Evolutionary conservation across 1,140 invertebrate genomes (phyloP), one percentile per base, ranked within the genome.

Genomic region (Penaeus indicus): DNA sequence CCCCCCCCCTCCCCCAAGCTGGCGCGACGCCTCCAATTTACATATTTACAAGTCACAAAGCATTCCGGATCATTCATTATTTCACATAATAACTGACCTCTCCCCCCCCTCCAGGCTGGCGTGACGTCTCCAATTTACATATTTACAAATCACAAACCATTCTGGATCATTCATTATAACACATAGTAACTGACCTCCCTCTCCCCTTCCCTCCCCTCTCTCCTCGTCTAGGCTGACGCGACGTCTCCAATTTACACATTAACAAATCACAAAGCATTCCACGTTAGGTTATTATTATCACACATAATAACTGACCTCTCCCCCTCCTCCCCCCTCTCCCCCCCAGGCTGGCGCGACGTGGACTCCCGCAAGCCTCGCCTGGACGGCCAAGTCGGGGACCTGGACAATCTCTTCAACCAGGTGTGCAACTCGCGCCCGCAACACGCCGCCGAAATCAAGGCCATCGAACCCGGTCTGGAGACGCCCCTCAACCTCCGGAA

Each of bases 381-480:
- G 84, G 94, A 94, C 22, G 96, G 96, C 18, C 95, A 96, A 75
- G 93, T 96, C 32, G 94, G 95, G 67, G 94, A 95, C 87, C 92
- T 98, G 89, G 96, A 97, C 91, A 94, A 95, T 90, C 93, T 98
- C 47, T 96, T 97, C 91, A 92, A 94, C 60, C 95, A 96, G 87
- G 94, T 96, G 38, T 94, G 95, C 80, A 93, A 95, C 78, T 93
- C 95, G 0, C 94, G 96, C 63, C 96, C 95, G 3, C 94, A 95
- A 18, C 93, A 94, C 90, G 94, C 94, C 84, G 93, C 93, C 1
- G 94, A 94, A 87, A 91, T 94, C 64, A 90, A 91, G 80, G 91
- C 89, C n/a, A 90, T 92, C 64, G 91, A 92, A 69, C 90, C 90
- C 25, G 90, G 90, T 60, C 89, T 89, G 62, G 90, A 88, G 75